These are phyloP conservation scores for Acanthosepion pharaonis DNA, from an alignment of 2,888 invertebrate genomes.

Conservation along the genomic window DNA sequence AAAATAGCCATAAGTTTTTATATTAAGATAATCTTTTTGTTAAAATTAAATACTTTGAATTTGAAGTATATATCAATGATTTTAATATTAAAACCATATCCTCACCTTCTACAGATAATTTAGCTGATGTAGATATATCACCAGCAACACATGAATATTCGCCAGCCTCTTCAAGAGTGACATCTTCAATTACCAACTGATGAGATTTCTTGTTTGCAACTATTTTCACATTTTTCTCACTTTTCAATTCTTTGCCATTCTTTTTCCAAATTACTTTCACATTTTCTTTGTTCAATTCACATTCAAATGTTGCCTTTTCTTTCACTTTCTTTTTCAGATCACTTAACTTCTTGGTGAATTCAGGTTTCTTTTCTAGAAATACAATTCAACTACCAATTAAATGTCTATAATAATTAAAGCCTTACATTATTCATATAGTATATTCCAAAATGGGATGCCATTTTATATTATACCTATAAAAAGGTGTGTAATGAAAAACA, in stretches of 20 bases:
- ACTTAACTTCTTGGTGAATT: constrained; percentile 25
- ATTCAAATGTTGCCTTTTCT: constrained; percentile 81
- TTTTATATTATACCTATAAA: no score
- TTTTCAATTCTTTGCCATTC: constrained; percentile 83
- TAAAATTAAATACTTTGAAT: no score
- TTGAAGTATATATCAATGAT: no score
- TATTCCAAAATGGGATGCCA: no score
- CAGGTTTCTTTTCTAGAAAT: constrained; percentile 37
- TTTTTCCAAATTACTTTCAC: constrained; percentile 93
- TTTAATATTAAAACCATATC: not conserved
- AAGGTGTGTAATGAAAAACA: no score
- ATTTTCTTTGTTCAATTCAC: constrained; percentile 96
- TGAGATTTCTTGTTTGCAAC: constrained; percentile 81
- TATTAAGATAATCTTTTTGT: no score
- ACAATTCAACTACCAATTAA: not conserved
- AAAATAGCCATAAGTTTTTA: no score
- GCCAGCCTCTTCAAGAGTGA: constrained; percentile 65
- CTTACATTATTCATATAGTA: no score
- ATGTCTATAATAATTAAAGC: no score
- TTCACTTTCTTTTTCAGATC: constrained; percentile 10
- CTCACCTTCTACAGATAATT: constrained; percentile 68
- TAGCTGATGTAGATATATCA: constrained; percentile 66
- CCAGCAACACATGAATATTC: constrained; percentile 64
- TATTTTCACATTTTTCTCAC: constrained; percentile 86
- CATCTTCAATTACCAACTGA: constrained; percentile 64